Base-by-base conservation (phyloP, 2,797 vertebrate species). In the Sebastes iracundus region DNA sequence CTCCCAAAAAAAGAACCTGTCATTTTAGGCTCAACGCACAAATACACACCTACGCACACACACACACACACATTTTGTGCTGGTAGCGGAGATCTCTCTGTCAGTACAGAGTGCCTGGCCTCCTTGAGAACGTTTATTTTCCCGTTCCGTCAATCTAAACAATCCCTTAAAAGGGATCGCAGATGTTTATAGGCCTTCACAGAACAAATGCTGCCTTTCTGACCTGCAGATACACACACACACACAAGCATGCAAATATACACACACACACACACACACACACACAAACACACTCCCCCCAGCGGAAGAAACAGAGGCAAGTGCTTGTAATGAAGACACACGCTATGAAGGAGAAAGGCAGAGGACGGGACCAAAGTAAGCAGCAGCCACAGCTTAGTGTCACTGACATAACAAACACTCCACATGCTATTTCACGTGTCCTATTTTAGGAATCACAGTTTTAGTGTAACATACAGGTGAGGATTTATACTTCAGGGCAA, bases 111-210 rank as follows among this genome's bases (percentile, higher is more conserved):
- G 90, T 79, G 74, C 85, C 82, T 72, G 83, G 93, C 90, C 93
- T 96, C 88, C 94, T 96, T 91, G 88, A 95, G 93, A 94, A 92
- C 82, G 94, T 96, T 96, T 96, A 96, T 96, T 96, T 96, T 96
- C 92, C 91, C 87, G 85, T 94, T 94, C 87, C 72, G 86, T 94
- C 93, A 92, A 93, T 94, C 94, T 95, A 96, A 96, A 96, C 96
- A 96, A 95, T 96, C 94, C 96, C 96, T 96, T 95, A 96, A 96
- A 96, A 96, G 96, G 96, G 90, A 93, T 92, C 81, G 84, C 90
- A 93, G 93, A 94, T 96, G 96, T 96, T 96, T 96, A 96, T 95
- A 93, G 93, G 94, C 92, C 87, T 94, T 95, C 92, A 90, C 94
- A 93, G 94, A 95, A 94, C 92, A 93, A 96, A 95, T 90, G 90